Conservation (phyloP, 2,113 vertebrate species). For the Mionectes macconnelli region DNA sequence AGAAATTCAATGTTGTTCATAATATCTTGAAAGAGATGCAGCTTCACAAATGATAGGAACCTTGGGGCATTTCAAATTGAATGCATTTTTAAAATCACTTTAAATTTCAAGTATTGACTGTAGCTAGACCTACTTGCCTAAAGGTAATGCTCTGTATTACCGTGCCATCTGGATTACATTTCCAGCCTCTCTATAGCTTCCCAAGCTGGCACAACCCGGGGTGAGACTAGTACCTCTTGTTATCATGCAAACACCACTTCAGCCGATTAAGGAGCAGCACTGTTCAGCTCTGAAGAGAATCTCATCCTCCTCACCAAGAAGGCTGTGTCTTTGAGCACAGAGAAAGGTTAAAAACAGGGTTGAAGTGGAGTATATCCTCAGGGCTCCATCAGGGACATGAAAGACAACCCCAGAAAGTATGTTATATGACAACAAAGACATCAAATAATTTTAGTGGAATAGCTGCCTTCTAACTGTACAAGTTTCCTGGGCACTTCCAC, state of each 20-base stretch:
- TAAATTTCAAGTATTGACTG: conserved; percentile 56
- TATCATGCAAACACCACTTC: conserved; percentile 56
- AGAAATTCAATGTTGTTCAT: neutral
- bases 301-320: conserved; percentile 57
- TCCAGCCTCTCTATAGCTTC: conserved; percentile 21
- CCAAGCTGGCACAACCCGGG: conserved; percentile 51
- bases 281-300: conserved; percentile 61
- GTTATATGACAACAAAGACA: conserved; percentile 65
- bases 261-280: conserved; percentile 49
- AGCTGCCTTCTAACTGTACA: conserved; percentile 39
- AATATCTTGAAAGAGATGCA: conserved; percentile 31
- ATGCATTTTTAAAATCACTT: conserved; percentile 49
- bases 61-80: conserved; percentile 58
- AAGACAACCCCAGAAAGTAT: conserved; percentile 63
- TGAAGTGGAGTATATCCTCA: conserved; percentile 65
- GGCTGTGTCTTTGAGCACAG: conserved; percentile 53
- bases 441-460: conserved; percentile 55
- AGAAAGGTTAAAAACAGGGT: conserved; percentile 60
- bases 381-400: conserved; percentile 65
- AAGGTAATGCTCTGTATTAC: conserved; percentile 57
- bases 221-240: conserved; percentile 55
- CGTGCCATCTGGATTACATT: conserved; percentile 46
- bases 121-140: conserved; percentile 39
- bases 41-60: conserved; percentile 39
- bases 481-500: conserved; percentile 18